Base-by-base conservation (phyloP, 2,797 vertebrate species). In the Buphagus erythrorhynchus region DNA sequence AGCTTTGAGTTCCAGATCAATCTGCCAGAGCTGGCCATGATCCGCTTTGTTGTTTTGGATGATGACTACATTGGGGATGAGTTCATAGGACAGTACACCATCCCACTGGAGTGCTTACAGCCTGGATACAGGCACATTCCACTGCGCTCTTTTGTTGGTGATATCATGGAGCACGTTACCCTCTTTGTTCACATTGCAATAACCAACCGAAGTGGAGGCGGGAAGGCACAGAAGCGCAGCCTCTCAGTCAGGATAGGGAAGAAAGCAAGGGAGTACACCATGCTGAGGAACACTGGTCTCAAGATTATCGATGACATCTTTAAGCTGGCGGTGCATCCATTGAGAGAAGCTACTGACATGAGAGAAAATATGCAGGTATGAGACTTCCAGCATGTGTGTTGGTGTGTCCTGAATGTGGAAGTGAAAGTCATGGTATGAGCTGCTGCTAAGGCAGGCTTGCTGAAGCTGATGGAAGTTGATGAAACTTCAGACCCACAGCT, bases 1-100 rank as follows among this genome's bases (percentile, higher is more conserved):
- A 99, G 99, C 72, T 99, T 99, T 78, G 99, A 99, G 97, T 99
- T 99, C 92, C 99, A 99, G 97, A 99, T 99, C 35, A 99, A 99
- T 93, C 98, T 99, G 63, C 99, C 99, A 0, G 99, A 99, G 95
- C 98, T 99, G 94, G 99, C 99, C 76, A 98, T 99, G 98, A 98
- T 99, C 84, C 99, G 99, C 76, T 99, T 99, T 49, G 99, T 99
- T 25, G 99, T 99, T 48, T 83, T 99, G 83, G 99, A 99, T n/a
- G 99, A 99, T 35, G 99, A 99, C 97, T 99, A 99, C 96, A 99
- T 99, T 19, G 99, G 99, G 28, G 99, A 99, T 38, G 99, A 99
- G 91, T 99, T 99, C 97, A 99, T 99, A 59, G 99, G 99, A 45
- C 99, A 99, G 96, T 99, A 99, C 95, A 99, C 98, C 33, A 97